Conservation (phyloP, 2,888 invertebrate genomes). For the Campoplex nolae region DNA sequence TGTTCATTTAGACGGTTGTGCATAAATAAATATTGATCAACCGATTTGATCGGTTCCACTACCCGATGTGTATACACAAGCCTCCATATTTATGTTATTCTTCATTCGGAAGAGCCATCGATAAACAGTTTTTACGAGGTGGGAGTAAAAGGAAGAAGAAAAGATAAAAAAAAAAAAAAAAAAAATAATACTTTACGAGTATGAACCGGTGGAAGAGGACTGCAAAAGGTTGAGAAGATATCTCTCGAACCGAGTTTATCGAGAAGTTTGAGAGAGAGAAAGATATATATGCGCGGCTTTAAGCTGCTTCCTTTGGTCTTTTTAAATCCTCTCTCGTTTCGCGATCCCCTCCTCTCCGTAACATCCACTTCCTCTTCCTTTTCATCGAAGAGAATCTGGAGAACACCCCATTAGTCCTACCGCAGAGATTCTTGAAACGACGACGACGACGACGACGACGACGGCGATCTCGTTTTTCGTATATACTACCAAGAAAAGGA, state of each 20-base stretch:
- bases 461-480: slow-evolving; percentile 47
- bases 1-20: slow-evolving; percentile 30
- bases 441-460: slow-evolving; percentile 37
- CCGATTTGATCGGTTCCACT: slow-evolving; percentile 10
- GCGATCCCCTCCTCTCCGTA: neutral
- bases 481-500: neutral
- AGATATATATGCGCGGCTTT: slow-evolving; percentile 33
- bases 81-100: slow-evolving; percentile 61
- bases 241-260: slow-evolving; percentile 57
- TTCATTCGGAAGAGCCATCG: slow-evolving; percentile 47
- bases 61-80: neutral
- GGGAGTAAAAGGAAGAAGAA: neutral
- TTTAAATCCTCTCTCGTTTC: slow-evolving; percentile 43
- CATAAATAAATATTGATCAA: slow-evolving; percentile 46
- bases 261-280: slow-evolving; percentile 47
- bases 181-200: slow-evolving; percentile 36
- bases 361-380: slow-evolving; percentile 51
- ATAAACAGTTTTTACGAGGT: slow-evolving; percentile 31
- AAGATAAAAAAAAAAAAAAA: neutral
- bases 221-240: slow-evolving; percentile 32
- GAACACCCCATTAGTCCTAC: slow-evolving; percentile 64
- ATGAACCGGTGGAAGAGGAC: slow-evolving; percentile 45
- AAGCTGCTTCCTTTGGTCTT: slow-evolving; percentile 57
- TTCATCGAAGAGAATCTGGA: slow-evolving; percentile 56
- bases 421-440: slow-evolving; percentile 55